Evolutionary conservation across 2,113 vertebrate genomes (phyloP).

Genomic region (Mormyrus lacerda): DNA sequence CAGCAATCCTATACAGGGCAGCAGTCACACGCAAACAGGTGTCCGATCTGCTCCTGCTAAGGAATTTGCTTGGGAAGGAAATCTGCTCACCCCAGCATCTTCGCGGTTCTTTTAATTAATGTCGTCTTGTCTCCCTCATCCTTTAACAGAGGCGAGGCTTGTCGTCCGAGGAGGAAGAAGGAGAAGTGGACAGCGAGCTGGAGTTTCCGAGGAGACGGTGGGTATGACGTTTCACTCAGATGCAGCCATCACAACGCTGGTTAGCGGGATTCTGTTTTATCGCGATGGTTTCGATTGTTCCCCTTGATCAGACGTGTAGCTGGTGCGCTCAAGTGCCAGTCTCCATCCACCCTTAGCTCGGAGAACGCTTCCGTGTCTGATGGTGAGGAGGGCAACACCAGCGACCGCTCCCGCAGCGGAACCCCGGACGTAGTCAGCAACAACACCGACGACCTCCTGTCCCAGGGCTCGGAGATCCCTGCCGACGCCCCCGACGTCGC

Average conservation of each 20-base stretch:
- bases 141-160: slow-evolving; percentile 71
- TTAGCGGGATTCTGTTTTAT: neutral
- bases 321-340: slow-evolving; percentile 77
- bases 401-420: slow-evolving; percentile 81
- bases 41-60: neutral
- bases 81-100: neutral
- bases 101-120: neutral
- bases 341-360: slow-evolving; percentile 82
- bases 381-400: slow-evolving; percentile 83
- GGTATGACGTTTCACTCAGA: slow-evolving; percentile 1
- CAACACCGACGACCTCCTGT: slow-evolving; percentile 79
- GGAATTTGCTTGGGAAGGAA: neutral
- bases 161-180: slow-evolving; percentile 87
- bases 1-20: slow-evolving; percentile 82
- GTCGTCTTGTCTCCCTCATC: neutral
- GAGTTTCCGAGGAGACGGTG: slow-evolving; percentile 78
- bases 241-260: neutral
- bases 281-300: neutral
- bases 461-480: slow-evolving; percentile 79
- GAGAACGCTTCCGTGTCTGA: slow-evolving; percentile 81
- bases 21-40: slow-evolving; percentile 91
- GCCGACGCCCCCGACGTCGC: slow-evolving; percentile 64
- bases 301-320: slow-evolving; percentile 56
- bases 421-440: slow-evolving; percentile 84
- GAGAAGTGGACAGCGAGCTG: slow-evolving; percentile 86